Evolutionary conservation across 2,888 invertebrate genomes (phyloP).

Genomic region (Beris chalybata): DNA sequence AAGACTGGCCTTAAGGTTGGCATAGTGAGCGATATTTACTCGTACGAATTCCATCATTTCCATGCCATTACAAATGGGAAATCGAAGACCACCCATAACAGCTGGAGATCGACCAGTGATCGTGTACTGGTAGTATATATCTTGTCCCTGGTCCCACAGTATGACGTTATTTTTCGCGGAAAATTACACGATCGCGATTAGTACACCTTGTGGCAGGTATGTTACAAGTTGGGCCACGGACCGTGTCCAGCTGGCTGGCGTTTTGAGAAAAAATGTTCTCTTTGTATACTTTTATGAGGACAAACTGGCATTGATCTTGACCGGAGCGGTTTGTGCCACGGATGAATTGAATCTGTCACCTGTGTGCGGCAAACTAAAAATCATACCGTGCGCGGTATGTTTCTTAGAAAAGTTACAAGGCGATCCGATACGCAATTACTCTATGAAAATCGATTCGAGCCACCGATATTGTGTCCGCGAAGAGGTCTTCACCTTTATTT

Average conservation of each 20-base stretch:
- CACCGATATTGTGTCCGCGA: conserved; percentile 34
- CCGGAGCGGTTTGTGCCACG: no score
- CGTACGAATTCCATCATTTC: not conserved
- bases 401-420: conserved; percentile 35
- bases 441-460: conserved; percentile 35
- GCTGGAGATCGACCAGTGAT: conserved; percentile 24
- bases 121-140: conserved; percentile 24
- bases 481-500: no score
- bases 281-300: not conserved
- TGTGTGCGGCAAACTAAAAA: not conserved
- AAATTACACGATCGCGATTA: conserved; percentile 16
- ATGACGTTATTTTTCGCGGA: conserved; percentile 36
- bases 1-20: not conserved
- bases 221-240: not conserved
- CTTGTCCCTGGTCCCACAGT: conserved; percentile 22
- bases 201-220: not conserved
- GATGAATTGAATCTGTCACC: no score
- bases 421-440: conserved; percentile 37
- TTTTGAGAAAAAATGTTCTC: not conserved
- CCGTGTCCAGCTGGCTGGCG: not conserved
- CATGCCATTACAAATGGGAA: conserved; percentile 31
- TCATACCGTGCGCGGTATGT: not conserved
- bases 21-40: conserved; percentile 3
- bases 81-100: conserved; percentile 37
- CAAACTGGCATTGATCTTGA: no score